phyloP scores from a whole-genome alignment of 2,888 invertebrate genomes.

The Campoplex capitator region DNA sequence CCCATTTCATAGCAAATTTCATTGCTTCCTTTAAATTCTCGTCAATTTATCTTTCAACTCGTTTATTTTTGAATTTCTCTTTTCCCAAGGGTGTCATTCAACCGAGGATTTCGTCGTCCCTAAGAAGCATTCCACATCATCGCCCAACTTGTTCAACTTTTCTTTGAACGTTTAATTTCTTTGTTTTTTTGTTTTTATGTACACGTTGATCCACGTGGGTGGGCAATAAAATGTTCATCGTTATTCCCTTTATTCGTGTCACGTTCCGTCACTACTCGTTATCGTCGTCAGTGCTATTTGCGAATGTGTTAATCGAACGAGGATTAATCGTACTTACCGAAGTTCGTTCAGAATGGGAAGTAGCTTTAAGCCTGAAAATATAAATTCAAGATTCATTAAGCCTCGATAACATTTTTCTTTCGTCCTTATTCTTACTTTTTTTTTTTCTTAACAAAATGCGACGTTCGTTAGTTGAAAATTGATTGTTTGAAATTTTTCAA shows the following conservation, averaged over 20 bases:
- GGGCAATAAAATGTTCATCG: background rate
- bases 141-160: conserved; percentile 28
- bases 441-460: too few relatives aligned
- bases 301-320: conserved; percentile 81
- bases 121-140: conserved; percentile 25
- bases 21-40: background rate
- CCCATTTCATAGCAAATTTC: background rate
- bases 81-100: conserved; percentile 36
- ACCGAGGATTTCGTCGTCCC: background rate
- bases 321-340: conserved; percentile 87
- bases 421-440: background rate
- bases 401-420: background rate
- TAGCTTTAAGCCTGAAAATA: conserved; percentile 91
- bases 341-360: conserved; percentile 94
- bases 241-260: background rate
- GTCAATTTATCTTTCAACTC: background rate
- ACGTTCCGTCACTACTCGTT: conserved; percentile 70
- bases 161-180: background rate
- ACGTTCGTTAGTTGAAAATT: too few relatives aligned
- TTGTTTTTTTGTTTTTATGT: background rate
- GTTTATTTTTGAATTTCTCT: background rate
- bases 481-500: background rate
- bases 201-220: background rate
- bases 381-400: conserved; percentile 42
- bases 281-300: conserved; percentile 71